Conservation (phyloP, 2,888 invertebrate species). For the Empis stercorea region DNA sequence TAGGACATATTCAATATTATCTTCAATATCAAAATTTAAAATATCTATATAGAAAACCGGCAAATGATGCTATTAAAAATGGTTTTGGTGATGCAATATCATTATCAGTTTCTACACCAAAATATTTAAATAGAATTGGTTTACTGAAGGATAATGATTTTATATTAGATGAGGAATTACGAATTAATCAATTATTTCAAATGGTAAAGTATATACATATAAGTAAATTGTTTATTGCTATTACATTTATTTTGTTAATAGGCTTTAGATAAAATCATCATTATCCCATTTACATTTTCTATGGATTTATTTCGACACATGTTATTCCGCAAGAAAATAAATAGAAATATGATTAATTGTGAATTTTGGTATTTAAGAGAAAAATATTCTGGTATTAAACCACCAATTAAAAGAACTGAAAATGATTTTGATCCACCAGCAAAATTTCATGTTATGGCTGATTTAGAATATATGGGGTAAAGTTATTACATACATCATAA, state of each 20-base stretch:
- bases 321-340: slow-evolving; percentile 49
- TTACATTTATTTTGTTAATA: slow-evolving; percentile 22
- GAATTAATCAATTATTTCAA: slow-evolving; percentile 53
- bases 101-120: slow-evolving; percentile 54
- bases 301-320: slow-evolving; percentile 59
- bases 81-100: slow-evolving; percentile 62
- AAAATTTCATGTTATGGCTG: slow-evolving; percentile 60
- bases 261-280: slow-evolving; percentile 55
- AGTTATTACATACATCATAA: too few species aligned
- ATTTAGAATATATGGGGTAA: slow-evolving; percentile 55
- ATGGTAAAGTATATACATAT: slow-evolving; percentile 35
- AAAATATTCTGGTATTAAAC: slow-evolving; percentile 51
- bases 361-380: slow-evolving; percentile 54
- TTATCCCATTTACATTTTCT: slow-evolving; percentile 56
- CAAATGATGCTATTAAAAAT: slow-evolving; percentile 54
- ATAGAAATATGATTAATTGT: slow-evolving; percentile 48
- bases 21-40: slow-evolving; percentile 49
- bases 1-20: slow-evolving; percentile 59
- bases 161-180: slow-evolving; percentile 47
- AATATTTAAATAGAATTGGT: slow-evolving; percentile 57
- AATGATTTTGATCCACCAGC: slow-evolving; percentile 63
- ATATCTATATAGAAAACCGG: slow-evolving; percentile 45
- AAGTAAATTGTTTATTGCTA: too few species aligned
- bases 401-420: slow-evolving; percentile 49
- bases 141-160: slow-evolving; percentile 43